Evolutionary conservation across 1,140 invertebrate genomes (phyloP).

Genomic region (Physella acuta): DNA sequence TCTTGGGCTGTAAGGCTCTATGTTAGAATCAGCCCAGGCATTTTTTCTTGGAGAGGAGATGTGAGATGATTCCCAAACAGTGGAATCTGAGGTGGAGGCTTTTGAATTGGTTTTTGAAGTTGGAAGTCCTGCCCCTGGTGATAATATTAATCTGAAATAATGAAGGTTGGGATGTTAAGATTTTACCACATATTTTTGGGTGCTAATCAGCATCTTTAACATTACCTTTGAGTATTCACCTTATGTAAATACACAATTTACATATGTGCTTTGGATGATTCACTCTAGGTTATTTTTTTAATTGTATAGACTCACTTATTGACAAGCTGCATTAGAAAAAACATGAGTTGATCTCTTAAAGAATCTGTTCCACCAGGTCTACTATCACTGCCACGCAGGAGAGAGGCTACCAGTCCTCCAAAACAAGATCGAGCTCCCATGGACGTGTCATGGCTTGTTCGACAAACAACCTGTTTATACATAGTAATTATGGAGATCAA

Average conservation of each 20-base stretch:
- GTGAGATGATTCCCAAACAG: background rate
- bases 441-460: slow-evolving; percentile 56
- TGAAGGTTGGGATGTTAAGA: no score
- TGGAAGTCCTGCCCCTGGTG: slow-evolving; percentile 10
- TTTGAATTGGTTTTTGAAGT: background rate
- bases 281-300: background rate
- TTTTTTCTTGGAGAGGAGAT: slow-evolving; percentile 15
- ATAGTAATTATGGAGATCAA: background rate
- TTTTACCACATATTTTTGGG: no score
- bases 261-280: no score
- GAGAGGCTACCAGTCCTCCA: slow-evolving; percentile 69
- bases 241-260: no score
- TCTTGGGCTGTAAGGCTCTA: slow-evolving; percentile 32
- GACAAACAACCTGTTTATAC: slow-evolving; percentile 36
- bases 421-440: slow-evolving; percentile 61
- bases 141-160: slow-evolving; percentile 19
- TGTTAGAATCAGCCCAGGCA: slow-evolving; percentile 32
- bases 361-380: slow-evolving; percentile 62
- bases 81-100: background rate
- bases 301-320: slow-evolving; percentile 58
- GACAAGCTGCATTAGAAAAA: slow-evolving; percentile 71
- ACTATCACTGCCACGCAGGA: slow-evolving; percentile 67
- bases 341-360: slow-evolving; percentile 71
- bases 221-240: no score
- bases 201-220: no score